Evolutionary conservation across 1,140 invertebrate genomes (phyloP).

Genomic region (Cheumatopsyche charites): DNA sequence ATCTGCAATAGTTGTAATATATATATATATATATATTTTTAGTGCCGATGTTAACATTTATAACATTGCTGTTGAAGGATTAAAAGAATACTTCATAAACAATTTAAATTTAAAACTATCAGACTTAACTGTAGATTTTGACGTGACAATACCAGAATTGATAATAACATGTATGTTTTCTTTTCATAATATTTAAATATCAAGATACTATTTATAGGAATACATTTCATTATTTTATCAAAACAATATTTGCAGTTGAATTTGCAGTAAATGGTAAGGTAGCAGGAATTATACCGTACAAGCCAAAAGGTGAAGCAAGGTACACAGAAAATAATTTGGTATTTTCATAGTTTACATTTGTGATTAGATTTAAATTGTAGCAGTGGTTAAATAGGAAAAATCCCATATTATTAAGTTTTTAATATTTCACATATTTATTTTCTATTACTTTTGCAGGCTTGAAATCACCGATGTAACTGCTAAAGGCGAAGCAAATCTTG

Average conservation of each 20-base stretch:
- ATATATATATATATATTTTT: slow-evolving; percentile 7
- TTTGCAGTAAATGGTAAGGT: slow-evolving; percentile 41
- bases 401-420: neutral
- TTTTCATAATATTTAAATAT: too few relatives aligned
- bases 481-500: slow-evolving; percentile 37
- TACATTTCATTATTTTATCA: neutral
- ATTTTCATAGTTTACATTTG: neutral
- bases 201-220: too few relatives aligned
- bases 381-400: neutral
- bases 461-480: slow-evolving; percentile 31
- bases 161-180: slow-evolving; percentile 36
- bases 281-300: slow-evolving; percentile 40
- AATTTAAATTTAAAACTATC: slow-evolving; percentile 34
- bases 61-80: slow-evolving; percentile 30
- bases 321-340: slow-evolving; percentile 9
- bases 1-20: neutral
- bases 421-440: neutral
- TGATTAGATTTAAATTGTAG: neutral
- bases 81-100: slow-evolving; percentile 41
- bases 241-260: slow-evolving; percentile 30
- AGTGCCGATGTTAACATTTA: slow-evolving; percentile 37
- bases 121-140: slow-evolving; percentile 33
- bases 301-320: slow-evolving; percentile 39
- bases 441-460: slow-evolving; percentile 29
- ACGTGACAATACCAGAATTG: slow-evolving; percentile 39